A percentile compares a stretch with the other conserved stretches of the same genome.
phyloP scores from a whole-genome alignment of 1,140 invertebrate genomes.

The Coptotermes formosanus region DNA sequence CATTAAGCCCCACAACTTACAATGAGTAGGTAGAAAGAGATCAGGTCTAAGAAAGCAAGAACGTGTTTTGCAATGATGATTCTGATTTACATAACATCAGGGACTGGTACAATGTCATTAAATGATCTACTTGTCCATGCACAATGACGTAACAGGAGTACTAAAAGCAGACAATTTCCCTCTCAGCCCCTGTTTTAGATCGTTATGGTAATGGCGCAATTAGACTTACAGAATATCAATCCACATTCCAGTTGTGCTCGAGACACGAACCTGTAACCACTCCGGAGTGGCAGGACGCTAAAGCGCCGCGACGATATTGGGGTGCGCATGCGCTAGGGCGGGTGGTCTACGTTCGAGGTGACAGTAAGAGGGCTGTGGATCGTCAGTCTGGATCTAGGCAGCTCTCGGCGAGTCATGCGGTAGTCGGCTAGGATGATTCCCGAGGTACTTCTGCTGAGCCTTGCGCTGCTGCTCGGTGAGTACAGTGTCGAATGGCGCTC shows the following conservation, averaged over 20 bases:
- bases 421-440: background rate
- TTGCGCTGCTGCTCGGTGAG: background rate
- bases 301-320: background rate
- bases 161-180: too few relatives aligned
- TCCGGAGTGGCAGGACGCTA: background rate
- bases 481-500: background rate
- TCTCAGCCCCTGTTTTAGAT: background rate
- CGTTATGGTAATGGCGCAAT: background rate
- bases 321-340: background rate
- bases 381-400: background rate
- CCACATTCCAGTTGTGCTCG: background rate
- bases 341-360: background rate
- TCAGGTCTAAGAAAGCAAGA: too few relatives aligned
- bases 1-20: too few relatives aligned
- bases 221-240: background rate
- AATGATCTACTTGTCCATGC: too few relatives aligned
- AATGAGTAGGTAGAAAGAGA: too few relatives aligned
- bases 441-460: background rate
- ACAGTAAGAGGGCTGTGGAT: background rate
- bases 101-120: too few relatives aligned
- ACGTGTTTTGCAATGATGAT: too few relatives aligned
- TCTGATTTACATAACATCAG: too few relatives aligned
- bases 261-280: background rate
- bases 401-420: background rate
- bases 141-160: too few relatives aligned